Evolutionary conservation across 1,140 invertebrate species (phyloP), one percentile per base, ranked within the genome.

Genomic region (Anadara kagoshimensis): DNA sequence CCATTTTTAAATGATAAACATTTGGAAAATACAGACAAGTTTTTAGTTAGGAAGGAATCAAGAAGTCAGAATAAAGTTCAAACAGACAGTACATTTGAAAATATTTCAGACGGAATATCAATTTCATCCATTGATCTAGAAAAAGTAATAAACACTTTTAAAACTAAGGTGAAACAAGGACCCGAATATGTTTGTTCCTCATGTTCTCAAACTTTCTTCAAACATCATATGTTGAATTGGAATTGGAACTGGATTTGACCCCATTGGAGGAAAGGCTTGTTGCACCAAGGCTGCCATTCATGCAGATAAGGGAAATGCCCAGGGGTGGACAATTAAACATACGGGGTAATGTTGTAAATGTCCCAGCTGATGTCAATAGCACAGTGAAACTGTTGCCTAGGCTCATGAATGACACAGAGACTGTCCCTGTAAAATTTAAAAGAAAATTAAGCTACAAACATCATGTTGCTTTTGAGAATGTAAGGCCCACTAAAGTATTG

Each of bases 141-240:
- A n/a, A n/a, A 62, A 24, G 45, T 62, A 18, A 20, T 16, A 36
- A 62, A 59, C 12, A 69, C 10, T 14, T 69, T 69, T 61, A 24
- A 69, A 54, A 18, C 36, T n/a, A 58, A 69, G 41, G 24, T 61
- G 14, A 51, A 59, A 51, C 22, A 51, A 51, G 70, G 70, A 12
- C 70, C 70, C n/a, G 41, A 56, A n/a, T 73, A 66, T 73, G 63
- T 66, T 12, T 78, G 76, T 56, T 45, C 67, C 10, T 74, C 49
- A 29, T 78, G 76, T 53, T 24, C 64, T 56, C 76, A 78, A 66
- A 71, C 72, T 47, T 78, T 73, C 63, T 78, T 75, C 45, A 66
- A 45, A 41, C 65, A 74, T 44, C 63, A 54, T 41, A 64, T 78
- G 20, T 20, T 41, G 14, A 67, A 71, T 26, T 12, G 56, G 24